A percentile compares a stretch with the other conserved stretches of the same genome.
These are phyloP conservation scores for Varanus komodoensis DNA, from an alignment of 2,113 vertebrate species.

Conservation along the genomic window DNA sequence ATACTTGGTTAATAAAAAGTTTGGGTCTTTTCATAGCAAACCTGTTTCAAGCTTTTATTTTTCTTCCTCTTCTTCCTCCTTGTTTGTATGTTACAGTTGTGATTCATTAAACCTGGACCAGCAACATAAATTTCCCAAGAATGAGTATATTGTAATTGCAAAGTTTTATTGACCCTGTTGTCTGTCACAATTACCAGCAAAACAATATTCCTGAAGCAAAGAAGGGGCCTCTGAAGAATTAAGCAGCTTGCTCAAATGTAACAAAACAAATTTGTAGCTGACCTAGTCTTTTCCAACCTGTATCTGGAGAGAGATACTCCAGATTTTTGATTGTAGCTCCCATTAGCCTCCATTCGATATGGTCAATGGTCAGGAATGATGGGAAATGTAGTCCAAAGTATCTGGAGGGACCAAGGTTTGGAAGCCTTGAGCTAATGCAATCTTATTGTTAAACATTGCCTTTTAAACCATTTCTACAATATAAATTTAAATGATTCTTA, in stretches of 20 bases:
- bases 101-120: background rate
- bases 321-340: background rate
- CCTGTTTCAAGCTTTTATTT: background rate
- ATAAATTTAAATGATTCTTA: conserved; percentile 8
- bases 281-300: background rate
- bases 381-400: background rate
- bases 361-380: too few relatives aligned
- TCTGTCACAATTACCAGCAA: background rate
- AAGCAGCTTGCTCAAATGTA: background rate
- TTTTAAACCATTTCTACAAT: background rate
- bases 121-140: background rate
- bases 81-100: background rate
- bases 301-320: background rate
- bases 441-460: background rate
- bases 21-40: background rate
- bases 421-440: conserved; percentile 5
- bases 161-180: background rate
- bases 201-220: background rate
- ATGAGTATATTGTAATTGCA: background rate
- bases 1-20: background rate
- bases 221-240: background rate
- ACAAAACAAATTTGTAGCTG: conserved; percentile 12
- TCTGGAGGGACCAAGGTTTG: too few relatives aligned
- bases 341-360: background rate
- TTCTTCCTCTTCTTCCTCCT: background rate